Evolutionary conservation across 2,888 invertebrate genomes (phyloP).

Genomic region (Lathronympha strigana): DNA sequence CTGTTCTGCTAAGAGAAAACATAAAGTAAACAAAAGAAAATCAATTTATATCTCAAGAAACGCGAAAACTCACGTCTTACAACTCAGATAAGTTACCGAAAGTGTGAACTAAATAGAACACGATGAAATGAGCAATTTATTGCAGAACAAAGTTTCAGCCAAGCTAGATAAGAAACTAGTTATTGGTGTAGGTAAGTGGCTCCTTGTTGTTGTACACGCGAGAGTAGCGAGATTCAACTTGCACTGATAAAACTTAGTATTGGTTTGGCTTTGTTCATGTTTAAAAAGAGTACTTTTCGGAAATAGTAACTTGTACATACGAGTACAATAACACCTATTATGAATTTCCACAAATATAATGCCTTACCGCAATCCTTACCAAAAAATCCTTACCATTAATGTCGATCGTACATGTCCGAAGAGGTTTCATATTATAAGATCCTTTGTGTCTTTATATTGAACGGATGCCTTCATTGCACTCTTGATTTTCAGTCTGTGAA

Average conservation of each 20-base stretch:
- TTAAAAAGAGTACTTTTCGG: neutral
- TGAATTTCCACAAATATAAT: too few species aligned
- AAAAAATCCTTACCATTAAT: neutral
- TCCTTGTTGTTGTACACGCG: conserved; percentile 20
- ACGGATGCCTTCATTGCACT: neutral
- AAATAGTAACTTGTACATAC: neutral
- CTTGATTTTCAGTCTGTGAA: conserved; percentile 4
- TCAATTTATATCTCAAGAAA: conserved; percentile 20
- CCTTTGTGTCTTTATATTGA: too few species aligned
- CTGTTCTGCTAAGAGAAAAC: neutral
- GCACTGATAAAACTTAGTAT: neutral
- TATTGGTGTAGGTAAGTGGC: conserved; percentile 21
- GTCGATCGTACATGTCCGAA: neutral
- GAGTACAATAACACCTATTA: too few species aligned
- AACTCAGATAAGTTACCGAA: conserved; percentile 23
- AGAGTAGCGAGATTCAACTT: conserved; percentile 14
- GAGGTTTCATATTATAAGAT: too few species aligned
- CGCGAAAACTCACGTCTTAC: conserved; percentile 22
- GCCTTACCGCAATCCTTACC: too few species aligned
- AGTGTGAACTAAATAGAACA: conserved; percentile 31
- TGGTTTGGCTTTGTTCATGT: neutral
- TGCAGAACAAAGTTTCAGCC: conserved; percentile 31
- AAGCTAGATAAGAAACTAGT: conserved; percentile 36
- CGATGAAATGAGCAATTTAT: conserved; percentile 38
- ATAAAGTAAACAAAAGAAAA: neutral